Evolutionary conservation across 2,797 vertebrate species (phyloP), one percentile per base, ranked within the genome.

Genomic region (Hozukius guyotensis): DNA sequence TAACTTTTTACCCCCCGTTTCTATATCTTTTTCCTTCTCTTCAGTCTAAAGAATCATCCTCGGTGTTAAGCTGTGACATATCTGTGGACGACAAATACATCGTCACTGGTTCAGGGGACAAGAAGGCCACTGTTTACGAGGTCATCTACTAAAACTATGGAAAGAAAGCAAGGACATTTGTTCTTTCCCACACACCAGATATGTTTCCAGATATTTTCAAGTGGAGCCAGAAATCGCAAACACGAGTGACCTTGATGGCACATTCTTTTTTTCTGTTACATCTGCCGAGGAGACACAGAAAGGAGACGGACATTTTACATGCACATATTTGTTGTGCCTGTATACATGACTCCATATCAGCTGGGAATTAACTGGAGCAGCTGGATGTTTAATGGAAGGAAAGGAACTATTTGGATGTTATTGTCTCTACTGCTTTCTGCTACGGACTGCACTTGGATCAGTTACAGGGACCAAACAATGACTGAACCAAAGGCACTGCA

Each of bases 51-150:
- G 96, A 97, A 84, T 96, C 96, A 0, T 97, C 96, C 3, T 97
- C 96, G 0, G 96, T 97, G 76, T 87, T 97, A 79, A 97, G 96
- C 91, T 97, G 96, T 89, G 96, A 97, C 91, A 97, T 97, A 93
- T 96, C 96, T 22, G 95, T 96, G 76, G 96, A 97, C 32, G 96
- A 97, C 91, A 97, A 97, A 82, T 97, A 97, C 94, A 97, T 97
- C 0, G 96, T 97, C 82, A 97, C 96, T 2, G 96, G 96, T 71
- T 97, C 96, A 52, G 96, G 96, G 34, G 96, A 97, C 94, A 97
- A 97, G 91, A 97, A 97, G 91, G 96, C 96, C 81, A 97, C 96
- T 8, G 96, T 97, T 70, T 97, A 97, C 55, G 96, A 97, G 85
- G 96, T 97, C 83, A 96, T 97, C 92, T 97, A 97, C 93, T 97